Evolutionary conservation across 2,888 invertebrate species (phyloP), one percentile per base, ranked within the genome.

Genomic region (Yponomeuta sedellus): DNA sequence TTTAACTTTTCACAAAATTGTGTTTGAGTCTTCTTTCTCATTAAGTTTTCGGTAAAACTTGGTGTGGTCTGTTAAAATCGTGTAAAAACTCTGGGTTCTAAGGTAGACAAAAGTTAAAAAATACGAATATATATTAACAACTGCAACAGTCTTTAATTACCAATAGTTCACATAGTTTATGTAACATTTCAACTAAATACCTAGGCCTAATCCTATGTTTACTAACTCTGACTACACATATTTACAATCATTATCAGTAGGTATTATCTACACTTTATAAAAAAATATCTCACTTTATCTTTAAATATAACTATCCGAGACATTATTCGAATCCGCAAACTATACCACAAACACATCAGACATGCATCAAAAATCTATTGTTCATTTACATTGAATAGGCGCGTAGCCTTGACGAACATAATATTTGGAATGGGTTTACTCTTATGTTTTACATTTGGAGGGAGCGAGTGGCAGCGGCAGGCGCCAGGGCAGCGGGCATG

Each of bases 221-320:
- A 52, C 64, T 64, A 64, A 62, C 22, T 62, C 28, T 56, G 25
- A 64, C 44, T 25, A 44, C 12, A 57, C 28, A 64, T 34, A 64
- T 57, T 44, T 57, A 65, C 59, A 39, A 59, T 52, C 44, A 52
- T 52, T 52, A 52, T 52, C 44, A 52, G 44, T 34, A 34, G 28
- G 34, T 52, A 52, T 39, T 59, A 65, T 40, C 52, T 52, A 64
- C 64, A 40, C n/a, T 11, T 64, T 64, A 64, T 64, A 64, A 56
- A 65, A 64, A 65, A 65, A 65, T 65, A 65, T 65, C 65, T 65
- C 65, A 65, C 65, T 65, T 65, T 59, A 64, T 64, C 25, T 22
- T 22, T 64, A 64, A 64, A 52, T 52, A 52, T 52, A 52, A 64
- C 57, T 57, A 64, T 56, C 11, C 56, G 57, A 64, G 19, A 64